phyloP scores from a whole-genome alignment of 2,797 vertebrate species.

The Helarctos malayanus region DNA sequence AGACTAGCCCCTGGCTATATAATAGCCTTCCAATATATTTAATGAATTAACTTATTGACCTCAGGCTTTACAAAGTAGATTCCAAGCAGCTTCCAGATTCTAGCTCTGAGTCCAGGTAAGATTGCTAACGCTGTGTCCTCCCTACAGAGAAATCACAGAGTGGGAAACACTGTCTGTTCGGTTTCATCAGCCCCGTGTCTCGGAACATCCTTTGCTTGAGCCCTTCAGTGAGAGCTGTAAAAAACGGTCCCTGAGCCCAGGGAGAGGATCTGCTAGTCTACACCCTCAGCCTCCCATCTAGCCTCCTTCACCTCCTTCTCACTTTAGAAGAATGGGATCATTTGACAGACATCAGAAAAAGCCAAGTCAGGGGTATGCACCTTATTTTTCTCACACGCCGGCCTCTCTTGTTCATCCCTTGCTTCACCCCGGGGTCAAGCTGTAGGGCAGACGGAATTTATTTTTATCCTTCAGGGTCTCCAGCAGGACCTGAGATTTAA shows the following conservation, averaged over 20 bases:
- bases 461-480: neutral
- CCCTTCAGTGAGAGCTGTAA: neutral
- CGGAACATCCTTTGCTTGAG: neutral
- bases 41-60: neutral
- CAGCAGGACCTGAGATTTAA: neutral
- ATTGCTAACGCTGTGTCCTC: neutral
- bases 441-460: neutral
- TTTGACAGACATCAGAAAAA: neutral
- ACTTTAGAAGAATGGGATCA: neutral
- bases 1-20: neutral
- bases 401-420: neutral
- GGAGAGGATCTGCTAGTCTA: neutral
- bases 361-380: neutral
- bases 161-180: neutral
- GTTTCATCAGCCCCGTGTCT: neutral
- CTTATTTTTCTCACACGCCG: neutral
- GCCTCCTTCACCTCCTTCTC: neutral
- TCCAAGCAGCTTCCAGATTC: neutral
- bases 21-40: too few species aligned
- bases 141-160: neutral
- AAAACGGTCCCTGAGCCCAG: neutral
- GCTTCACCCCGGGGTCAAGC: neutral
- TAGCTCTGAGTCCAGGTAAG: neutral
- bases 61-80: neutral
- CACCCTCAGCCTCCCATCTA: neutral